Percentiles rank a stretch among this genome's conserved stretches.
Evolutionary conservation across 1,140 invertebrate genomes (phyloP).

Genomic region (Delia radicum): DNA sequence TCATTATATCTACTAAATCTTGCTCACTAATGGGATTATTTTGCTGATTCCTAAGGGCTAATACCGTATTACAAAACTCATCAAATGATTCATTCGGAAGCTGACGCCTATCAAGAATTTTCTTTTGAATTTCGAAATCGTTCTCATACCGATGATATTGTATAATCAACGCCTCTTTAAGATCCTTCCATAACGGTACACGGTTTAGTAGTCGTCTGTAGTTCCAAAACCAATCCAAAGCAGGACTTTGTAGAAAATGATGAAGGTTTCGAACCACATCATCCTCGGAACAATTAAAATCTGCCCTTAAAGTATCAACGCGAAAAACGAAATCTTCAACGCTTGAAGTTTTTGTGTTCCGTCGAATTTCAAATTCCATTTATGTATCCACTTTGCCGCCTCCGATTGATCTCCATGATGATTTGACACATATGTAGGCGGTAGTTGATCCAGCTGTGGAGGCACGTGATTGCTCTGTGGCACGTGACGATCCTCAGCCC

Average conservation of each 20-base stretch:
- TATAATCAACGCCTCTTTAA: not conserved
- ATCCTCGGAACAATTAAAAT: not conserved
- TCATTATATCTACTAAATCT: not conserved
- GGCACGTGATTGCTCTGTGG: too few species aligned
- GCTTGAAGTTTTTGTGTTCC: not conserved
- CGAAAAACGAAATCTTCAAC: constrained; percentile 14
- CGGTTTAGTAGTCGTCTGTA: not conserved
- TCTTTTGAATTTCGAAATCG: not conserved
- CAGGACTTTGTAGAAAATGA: not conserved
- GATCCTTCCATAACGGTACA: not conserved
- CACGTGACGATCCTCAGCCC: too few species aligned
- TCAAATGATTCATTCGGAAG: not conserved
- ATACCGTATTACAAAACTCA: not conserved
- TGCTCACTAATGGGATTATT: not conserved
- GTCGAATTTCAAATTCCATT: not conserved
- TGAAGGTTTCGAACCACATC: not conserved
- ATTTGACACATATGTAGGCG: too few species aligned
- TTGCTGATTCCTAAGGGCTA: not conserved
- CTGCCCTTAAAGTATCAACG: not conserved
- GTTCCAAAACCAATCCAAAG: constrained; percentile 9
- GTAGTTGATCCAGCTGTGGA: too few species aligned
- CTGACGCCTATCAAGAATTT: not conserved
- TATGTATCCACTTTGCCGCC: too few species aligned
- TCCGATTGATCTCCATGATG: too few species aligned
- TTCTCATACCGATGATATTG: not conserved